Conservation (phyloP, 2,888 invertebrate species). For the Cetonia aurata region DNA sequence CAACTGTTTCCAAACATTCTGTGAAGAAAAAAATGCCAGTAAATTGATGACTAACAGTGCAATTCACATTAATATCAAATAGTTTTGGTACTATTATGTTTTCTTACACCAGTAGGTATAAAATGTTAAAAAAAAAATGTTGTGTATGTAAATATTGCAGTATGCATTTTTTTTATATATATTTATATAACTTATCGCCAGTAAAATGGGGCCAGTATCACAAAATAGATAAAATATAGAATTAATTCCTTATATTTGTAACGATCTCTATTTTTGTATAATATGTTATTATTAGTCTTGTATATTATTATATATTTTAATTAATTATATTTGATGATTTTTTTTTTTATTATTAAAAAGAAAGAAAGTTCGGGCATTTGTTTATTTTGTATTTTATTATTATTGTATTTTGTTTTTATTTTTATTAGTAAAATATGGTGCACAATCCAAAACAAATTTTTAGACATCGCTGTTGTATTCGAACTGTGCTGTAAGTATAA, state of each 20-base stretch:
- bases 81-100: too few relatives aligned
- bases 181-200: conserved; percentile 40
- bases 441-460: too few relatives aligned
- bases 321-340: background rate
- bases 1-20: too few relatives aligned
- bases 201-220: conserved; percentile 44
- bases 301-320: conserved; percentile 12
- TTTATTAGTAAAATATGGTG: background rate
- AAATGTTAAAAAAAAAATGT: too few relatives aligned
- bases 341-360: background rate
- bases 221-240: conserved; percentile 10
- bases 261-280: conserved; percentile 41
- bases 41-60: too few relatives aligned
- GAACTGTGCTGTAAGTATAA: background rate
- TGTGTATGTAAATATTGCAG: background rate
- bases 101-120: too few relatives aligned
- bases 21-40: too few relatives aligned
- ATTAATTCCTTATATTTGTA: conserved; percentile 32
- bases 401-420: conserved; percentile 23
- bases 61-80: too few relatives aligned
- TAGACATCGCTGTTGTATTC: too few relatives aligned
- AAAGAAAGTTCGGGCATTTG: background rate
- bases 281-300: conserved; percentile 27
- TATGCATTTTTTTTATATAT: conserved; percentile 10
- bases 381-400: background rate